phyloP scores from a whole-genome alignment of 2,797 vertebrate species.

The Manis javanica region DNA sequence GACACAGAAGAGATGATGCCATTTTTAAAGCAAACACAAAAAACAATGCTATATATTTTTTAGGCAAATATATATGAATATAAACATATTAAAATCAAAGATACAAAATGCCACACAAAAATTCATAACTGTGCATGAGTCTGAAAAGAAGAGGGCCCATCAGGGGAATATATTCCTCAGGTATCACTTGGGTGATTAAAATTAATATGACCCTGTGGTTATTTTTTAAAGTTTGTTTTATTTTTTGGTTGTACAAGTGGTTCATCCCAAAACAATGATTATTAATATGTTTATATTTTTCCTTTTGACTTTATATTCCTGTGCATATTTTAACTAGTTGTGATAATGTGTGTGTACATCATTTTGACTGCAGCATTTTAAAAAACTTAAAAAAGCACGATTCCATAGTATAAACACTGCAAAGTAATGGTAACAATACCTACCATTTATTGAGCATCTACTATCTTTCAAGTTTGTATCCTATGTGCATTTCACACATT shows the following conservation, averaged over 20 bases:
- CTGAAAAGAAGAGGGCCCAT: not conserved
- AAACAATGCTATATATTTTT: not conserved
- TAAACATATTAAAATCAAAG: conserved; percentile 28
- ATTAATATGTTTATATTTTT: not conserved
- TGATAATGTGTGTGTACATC: not conserved
- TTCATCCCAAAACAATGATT: not conserved
- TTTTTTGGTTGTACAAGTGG: not conserved
- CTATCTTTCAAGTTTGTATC: not conserved
- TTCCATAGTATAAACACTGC: not conserved
- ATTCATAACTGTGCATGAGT: not conserved
- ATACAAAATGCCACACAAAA: not conserved
- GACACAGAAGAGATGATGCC: not conserved
- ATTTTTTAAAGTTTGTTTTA: conserved; percentile 39
- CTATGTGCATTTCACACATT: not conserved
- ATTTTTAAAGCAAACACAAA: not conserved
- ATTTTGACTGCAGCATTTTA: conserved; percentile 3
- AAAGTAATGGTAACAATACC: not conserved
- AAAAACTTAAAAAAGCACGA: conserved; percentile 12
- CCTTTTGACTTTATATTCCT: not conserved
- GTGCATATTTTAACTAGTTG: not conserved
- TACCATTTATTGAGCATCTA: not conserved
- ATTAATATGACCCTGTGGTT: not conserved
- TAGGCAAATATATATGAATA: not conserved
- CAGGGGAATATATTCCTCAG: not conserved
- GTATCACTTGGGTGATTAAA: not conserved